Base-by-base conservation (phyloP, 37 sponge, comb jelly and placozoan species). In the Spongia lamella region DNA sequence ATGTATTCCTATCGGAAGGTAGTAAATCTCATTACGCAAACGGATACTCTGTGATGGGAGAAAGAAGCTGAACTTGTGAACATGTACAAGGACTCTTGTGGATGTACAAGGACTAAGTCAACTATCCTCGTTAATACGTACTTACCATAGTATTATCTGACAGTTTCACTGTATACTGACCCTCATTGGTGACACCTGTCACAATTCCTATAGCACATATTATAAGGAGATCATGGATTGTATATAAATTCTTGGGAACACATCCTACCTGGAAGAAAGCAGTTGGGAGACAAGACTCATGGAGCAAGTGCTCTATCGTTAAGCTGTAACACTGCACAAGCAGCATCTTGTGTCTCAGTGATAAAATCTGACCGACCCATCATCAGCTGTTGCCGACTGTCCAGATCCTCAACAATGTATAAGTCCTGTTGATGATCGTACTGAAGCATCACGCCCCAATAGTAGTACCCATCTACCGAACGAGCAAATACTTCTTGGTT, bases 251-350 rank as follows among this genome's bases (percentile, higher is more conserved):
- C 68, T n/a, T n/a, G n/a, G n/a, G n/a, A n/a, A n/a, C n/a, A n/a
- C n/a, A n/a, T n/a, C 29, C 40, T 17, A 38, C 68, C 91, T 58
- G 91, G 91, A 24, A 81, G 85, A 70, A 79, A 80, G 50, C 84
- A 68, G 62, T 21, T 53, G 24, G 60, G 51, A 40, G 68, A 87
- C 30, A 49, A 11, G 0, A 81, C 85, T 37, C 83, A 85, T 19
- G 59, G 82, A 19, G 72, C 74, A n/a, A 81, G 39, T 22, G 86
- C 84, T 17, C 79, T 66, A 39, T 66, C 79, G 19, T 63, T 70
- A 36, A 75, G 38, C 73, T 78, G 51, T 22, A 36, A 3, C 0
- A 85, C 29, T 16, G 56, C 40, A 16, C 2, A 7, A 25, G 61
- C 59, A 21, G 67, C 79, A 63, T 85, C 86, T 21, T 79, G 58